Evolutionary conservation across 2,888 invertebrate species (phyloP).

Genomic region (Notocelia uddmanniana): DNA sequence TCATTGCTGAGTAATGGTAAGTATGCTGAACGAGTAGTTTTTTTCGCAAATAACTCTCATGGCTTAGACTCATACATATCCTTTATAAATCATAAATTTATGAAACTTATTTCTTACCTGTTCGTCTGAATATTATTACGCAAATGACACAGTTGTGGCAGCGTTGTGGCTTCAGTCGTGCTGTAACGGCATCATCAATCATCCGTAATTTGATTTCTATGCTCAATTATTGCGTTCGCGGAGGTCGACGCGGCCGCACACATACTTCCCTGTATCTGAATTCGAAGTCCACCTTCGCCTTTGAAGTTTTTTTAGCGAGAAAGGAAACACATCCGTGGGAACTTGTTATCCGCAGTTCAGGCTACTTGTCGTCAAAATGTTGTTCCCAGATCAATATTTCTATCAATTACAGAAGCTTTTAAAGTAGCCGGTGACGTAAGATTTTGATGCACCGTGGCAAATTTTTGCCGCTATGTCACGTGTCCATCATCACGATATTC

Average conservation of each 20-base stretch:
- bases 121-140: slow-evolving; percentile 78
- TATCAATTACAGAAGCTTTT: slow-evolving; percentile 33
- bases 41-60: too few relatives aligned
- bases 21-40: too few relatives aligned
- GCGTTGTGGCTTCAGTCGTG: slow-evolving; percentile 81
- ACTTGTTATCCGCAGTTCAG: neutral
- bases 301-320: neutral
- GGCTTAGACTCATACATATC: neutral
- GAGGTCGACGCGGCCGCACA: slow-evolving; percentile 76
- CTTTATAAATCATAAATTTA: neutral
- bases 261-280: slow-evolving; percentile 69
- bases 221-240: slow-evolving; percentile 85
- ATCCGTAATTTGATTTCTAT: slow-evolving; percentile 86
- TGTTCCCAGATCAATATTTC: neutral
- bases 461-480: slow-evolving; percentile 57
- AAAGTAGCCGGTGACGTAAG: slow-evolving; percentile 38
- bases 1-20: too few relatives aligned
- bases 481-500: slow-evolving; percentile 64
- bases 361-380: neutral
- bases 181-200: slow-evolving; percentile 85
- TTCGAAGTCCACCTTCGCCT: slow-evolving; percentile 32
- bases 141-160: slow-evolving; percentile 79
- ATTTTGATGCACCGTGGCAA: slow-evolving; percentile 42
- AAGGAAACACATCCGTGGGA: slow-evolving; percentile 7
- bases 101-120: slow-evolving; percentile 48